phyloP scores from a whole-genome alignment of 2,113 vertebrate species.

The Spilogale gracilis region DNA sequence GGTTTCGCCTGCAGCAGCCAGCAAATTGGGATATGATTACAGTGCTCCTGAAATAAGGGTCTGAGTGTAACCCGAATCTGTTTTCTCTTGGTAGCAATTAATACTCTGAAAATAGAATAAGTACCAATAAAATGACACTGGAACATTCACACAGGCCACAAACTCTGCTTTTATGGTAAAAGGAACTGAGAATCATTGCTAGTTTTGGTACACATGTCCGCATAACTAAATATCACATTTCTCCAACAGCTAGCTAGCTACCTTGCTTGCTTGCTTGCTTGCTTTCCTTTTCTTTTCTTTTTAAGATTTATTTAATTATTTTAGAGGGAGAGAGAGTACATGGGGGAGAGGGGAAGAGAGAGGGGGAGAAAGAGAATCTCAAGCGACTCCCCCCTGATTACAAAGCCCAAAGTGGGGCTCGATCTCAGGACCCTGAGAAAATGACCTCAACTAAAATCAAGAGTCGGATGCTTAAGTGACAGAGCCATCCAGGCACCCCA shows the following conservation, averaged over 20 bases:
- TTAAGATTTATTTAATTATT: neutral
- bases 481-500: neutral
- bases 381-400: neutral
- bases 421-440: neutral
- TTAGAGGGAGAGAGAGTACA: neutral
- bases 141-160: neutral
- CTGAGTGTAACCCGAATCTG: neutral
- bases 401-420: neutral
- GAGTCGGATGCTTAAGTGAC: neutral
- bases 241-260: neutral
- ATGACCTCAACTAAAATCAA: neutral
- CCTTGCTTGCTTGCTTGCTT: too few relatives aligned
- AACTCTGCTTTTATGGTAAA: conserved; percentile 14
- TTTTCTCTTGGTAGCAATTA: conserved; percentile 46
- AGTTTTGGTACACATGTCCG: neutral
- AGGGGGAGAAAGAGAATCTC: neutral
- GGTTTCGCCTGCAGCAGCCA: neutral
- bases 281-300: neutral
- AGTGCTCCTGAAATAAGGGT: neutral
- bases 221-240: conserved; percentile 46
- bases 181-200: conserved; percentile 9
- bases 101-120: conserved; percentile 21
- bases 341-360: neutral
- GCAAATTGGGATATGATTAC: neutral
- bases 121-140: neutral